Base-by-base conservation (phyloP, 2,797 vertebrate species). In the Monodelphis domestica region DNA sequence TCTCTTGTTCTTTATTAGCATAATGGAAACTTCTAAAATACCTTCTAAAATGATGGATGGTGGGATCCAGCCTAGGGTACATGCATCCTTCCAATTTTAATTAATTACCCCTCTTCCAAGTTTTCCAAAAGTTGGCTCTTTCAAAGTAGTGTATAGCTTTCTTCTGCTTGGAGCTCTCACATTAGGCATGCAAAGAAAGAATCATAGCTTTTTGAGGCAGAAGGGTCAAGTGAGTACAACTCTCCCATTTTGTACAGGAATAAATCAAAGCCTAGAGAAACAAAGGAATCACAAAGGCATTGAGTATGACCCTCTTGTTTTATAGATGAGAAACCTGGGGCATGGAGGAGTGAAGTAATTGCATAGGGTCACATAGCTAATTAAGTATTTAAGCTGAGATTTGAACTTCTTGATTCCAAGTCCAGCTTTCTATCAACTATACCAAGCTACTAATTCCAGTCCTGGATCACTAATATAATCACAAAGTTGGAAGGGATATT, bases 11-110 rank as follows among this genome's bases (percentile, higher is more conserved):
- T 51, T 0, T 91, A 33, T 91, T 94, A 94, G 21, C 21, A 45
- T 54, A 15, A 1, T 88, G 38, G 54, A 11, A 70, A 95, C 93
- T 93, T 94, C 78, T 91, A 93, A 96, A 94, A 50, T 29, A 93
- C 84, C 70, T 93, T n/a, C 45, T 96, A 38, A 12, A 92, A 59
- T 54, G 21, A 94, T 91, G 45, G 90, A 55, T 91, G 93, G 92
- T 96, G 90, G 88, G 53, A 92, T 38, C 28, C 0, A 54, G 12
- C 4, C 52, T 57, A 63, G 87, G 88, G 28, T 56, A 30, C n/a
- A 95, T 56, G 38, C 26, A 54, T 90, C 70, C 94, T 96, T 96
- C 93, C 59, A 54, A 63, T 94, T 91, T 52, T 89, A 90, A 94
- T 21, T 63, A 55, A 53, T 90, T 94, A 91, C 92, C 55, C 10